Conservation (phyloP, 1,140 invertebrate species). For the Ips typographus region DNA sequence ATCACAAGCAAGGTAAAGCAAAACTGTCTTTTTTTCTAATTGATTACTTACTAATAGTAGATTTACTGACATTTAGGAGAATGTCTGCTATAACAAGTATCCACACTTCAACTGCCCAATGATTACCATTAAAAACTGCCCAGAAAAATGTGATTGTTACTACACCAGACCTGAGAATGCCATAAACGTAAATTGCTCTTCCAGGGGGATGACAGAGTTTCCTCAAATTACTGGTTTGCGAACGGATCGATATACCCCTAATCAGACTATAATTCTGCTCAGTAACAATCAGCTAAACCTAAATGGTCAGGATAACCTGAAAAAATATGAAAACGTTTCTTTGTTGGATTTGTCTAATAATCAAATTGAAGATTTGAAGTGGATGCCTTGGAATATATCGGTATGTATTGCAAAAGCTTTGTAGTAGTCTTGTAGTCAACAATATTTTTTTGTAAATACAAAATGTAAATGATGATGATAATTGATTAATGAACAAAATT, state of each 20-base stretch:
- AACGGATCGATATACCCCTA: slow-evolving; percentile 5
- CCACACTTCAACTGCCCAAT: slow-evolving; percentile 11
- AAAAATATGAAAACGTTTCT: slow-evolving; percentile 34
- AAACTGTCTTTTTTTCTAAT: too few relatives aligned
- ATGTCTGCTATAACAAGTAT: slow-evolving; percentile 25
- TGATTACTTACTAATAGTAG: too few relatives aligned
- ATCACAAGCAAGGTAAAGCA: slow-evolving; percentile 5
- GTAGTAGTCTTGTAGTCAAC: slow-evolving; percentile 2
- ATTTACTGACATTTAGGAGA: neutral
- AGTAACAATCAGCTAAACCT: slow-evolving; percentile 22
- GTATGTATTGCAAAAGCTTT: slow-evolving; percentile 27
- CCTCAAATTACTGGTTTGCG: slow-evolving; percentile 13
- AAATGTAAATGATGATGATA: too few relatives aligned
- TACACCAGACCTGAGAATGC: slow-evolving; percentile 16
- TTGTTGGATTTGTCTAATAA: slow-evolving; percentile 39
- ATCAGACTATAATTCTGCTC: slow-evolving; percentile 4
- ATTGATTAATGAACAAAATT: too few relatives aligned
- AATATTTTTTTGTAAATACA: neutral
- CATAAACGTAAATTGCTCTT: slow-evolving; percentile 33
- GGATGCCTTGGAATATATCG: slow-evolving; percentile 38
- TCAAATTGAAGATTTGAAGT: slow-evolving; percentile 31
- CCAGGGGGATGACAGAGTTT: slow-evolving; percentile 14
- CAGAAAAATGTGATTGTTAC: slow-evolving; percentile 30
- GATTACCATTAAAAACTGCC: slow-evolving; percentile 26
- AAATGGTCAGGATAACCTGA: slow-evolving; percentile 3